phyloP scores from a whole-genome alignment of 2,113 vertebrate genomes.

The Eonycteris spelaea region DNA sequence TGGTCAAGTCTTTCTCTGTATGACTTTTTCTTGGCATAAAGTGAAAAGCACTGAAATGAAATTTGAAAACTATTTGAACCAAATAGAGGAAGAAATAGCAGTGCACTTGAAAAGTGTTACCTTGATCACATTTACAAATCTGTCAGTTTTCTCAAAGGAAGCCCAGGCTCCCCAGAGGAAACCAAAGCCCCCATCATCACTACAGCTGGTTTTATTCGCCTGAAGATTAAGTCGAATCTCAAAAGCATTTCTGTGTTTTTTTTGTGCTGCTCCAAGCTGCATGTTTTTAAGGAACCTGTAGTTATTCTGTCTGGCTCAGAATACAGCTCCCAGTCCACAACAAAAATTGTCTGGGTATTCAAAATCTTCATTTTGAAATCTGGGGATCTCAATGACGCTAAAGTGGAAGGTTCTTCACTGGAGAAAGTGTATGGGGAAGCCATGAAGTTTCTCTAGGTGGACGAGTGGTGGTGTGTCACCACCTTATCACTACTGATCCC shows the following conservation, averaged over 20 bases:
- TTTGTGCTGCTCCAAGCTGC: background rate
- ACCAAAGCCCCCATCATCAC: background rate
- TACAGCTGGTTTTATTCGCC: background rate
- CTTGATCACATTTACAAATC: background rate
- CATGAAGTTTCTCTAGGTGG: background rate
- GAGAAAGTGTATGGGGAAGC: background rate
- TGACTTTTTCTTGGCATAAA: background rate
- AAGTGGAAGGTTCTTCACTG: background rate
- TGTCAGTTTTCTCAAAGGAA: background rate
- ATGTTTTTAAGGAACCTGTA: background rate
- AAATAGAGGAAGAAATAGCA: background rate
- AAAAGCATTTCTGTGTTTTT: background rate
- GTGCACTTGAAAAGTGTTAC: background rate
- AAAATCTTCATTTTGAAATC: background rate
- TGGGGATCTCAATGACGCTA: background rate
- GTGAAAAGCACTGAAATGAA: constrained; percentile 11
- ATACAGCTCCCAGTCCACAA: background rate
- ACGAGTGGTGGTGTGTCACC: background rate
- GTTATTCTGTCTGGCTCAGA: background rate
- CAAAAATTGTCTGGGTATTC: background rate
- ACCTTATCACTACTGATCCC: background rate
- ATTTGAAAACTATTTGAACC: background rate
- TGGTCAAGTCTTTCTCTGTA: background rate
- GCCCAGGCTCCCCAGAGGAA: background rate
- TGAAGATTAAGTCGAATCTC: background rate